Conservation (phyloP, 2,113 vertebrate genomes). For the Gracilinanus agilis region DNA sequence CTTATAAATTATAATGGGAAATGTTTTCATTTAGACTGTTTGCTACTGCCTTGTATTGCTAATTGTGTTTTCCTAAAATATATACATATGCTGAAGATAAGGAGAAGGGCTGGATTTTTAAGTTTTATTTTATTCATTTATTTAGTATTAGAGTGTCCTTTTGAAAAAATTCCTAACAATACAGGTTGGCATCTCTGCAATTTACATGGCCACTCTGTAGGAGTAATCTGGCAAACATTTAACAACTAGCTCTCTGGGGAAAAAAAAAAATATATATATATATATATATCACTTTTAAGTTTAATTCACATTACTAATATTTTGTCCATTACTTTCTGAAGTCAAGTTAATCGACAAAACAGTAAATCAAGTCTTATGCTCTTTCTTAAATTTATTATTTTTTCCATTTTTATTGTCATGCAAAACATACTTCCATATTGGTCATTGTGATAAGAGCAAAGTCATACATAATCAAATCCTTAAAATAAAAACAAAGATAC, state of each 20-base stretch:
- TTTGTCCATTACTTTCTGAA: too few relatives aligned
- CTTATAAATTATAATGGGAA: not conserved
- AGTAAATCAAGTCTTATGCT: not conserved
- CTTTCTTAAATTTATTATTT: not conserved
- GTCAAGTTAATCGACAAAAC: not conserved
- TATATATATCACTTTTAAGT: not conserved
- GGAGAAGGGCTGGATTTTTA: not conserved
- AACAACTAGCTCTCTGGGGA: not conserved
- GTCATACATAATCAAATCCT: too few relatives aligned
- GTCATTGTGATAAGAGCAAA: too few relatives aligned
- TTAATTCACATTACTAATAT: too few relatives aligned
- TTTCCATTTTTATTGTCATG: too few relatives aligned
- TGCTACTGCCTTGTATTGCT: slow-evolving; percentile 13
- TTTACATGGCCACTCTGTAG: not conserved
- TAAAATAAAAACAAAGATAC: too few relatives aligned
- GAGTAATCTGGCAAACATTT: not conserved
- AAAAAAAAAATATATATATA: too few relatives aligned
- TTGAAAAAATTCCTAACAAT: not conserved
- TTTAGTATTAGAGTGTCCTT: not conserved
- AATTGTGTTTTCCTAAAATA: slow-evolving; percentile 22
- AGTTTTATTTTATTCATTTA: too few relatives aligned
- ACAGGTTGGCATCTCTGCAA: not conserved
- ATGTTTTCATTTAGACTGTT: slow-evolving; percentile 38
- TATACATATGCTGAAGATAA: not conserved
- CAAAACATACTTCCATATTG: too few relatives aligned